phyloP scores from a whole-genome alignment of 1,140 invertebrate species.

The Drosophila grimshawi region DNA sequence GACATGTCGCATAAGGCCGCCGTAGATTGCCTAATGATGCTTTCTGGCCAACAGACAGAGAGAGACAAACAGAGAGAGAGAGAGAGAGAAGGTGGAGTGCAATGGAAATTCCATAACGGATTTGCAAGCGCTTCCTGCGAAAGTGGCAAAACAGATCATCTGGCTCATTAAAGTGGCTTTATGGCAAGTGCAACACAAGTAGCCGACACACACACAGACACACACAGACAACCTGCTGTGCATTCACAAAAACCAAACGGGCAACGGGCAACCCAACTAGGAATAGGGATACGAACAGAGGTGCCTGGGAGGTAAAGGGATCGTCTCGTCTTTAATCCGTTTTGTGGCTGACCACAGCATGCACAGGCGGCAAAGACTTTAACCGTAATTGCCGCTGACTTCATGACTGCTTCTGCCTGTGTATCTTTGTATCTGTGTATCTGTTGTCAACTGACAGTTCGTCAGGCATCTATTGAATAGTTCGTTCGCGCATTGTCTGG shows the following conservation, averaged over 20 bases:
- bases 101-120: slow-evolving; percentile 16
- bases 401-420: slow-evolving; percentile 61
- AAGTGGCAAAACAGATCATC: slow-evolving; percentile 64
- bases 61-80: slow-evolving; percentile 11
- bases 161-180: slow-evolving; percentile 79
- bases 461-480: slow-evolving; percentile 13
- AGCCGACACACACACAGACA: background rate
- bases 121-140: slow-evolving; percentile 53
- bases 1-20: slow-evolving; percentile 9
- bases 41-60: background rate
- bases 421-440: slow-evolving; percentile 14
- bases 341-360: slow-evolving; percentile 52
- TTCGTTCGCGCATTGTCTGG: slow-evolving; percentile 10
- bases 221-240: slow-evolving; percentile 58
- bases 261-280: slow-evolving; percentile 25
- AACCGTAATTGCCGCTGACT: slow-evolving; percentile 78
- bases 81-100: background rate
- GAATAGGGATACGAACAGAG: background rate
- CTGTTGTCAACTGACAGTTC: too few species aligned
- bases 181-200: slow-evolving; percentile 49
- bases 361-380: slow-evolving; percentile 53
- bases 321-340: slow-evolving; percentile 25
- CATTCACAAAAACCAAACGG: slow-evolving; percentile 60
- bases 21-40: background rate
- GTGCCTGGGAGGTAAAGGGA: too few species aligned